Conservation (phyloP, 2,888 invertebrate genomes). For the Pachydiplax longipennis region DNA sequence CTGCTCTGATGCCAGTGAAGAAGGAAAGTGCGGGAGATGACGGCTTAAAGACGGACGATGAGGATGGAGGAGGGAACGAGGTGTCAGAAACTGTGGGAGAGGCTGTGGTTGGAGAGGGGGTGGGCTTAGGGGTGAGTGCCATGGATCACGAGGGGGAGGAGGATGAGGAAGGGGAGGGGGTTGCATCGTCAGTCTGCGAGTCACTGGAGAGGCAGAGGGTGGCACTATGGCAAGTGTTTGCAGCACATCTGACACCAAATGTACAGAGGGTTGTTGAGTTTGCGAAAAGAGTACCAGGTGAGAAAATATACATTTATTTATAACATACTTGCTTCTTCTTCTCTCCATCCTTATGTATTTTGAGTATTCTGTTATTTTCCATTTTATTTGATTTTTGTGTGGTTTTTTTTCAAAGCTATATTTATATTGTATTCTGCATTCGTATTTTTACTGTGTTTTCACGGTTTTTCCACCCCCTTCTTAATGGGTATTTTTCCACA, state of each 20-base stretch:
- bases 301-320: neutral
- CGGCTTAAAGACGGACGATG: neutral
- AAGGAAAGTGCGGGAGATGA: neutral
- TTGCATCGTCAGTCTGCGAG: slow-evolving; percentile 69
- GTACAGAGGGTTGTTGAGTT: slow-evolving; percentile 96
- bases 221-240: slow-evolving; percentile 89
- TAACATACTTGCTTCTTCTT: neutral
- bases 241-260: slow-evolving; percentile 84
- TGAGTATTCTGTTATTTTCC: too few relatives aligned
- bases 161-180: slow-evolving; percentile 55
- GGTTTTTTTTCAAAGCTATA: too few relatives aligned
- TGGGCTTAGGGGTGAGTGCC: neutral
- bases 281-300: slow-evolving; percentile 89
- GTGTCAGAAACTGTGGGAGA: neutral
- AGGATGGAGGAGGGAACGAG: neutral
- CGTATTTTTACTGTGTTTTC: too few relatives aligned
- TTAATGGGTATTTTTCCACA: too few relatives aligned
- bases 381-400: too few relatives aligned
- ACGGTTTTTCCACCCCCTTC: too few relatives aligned
- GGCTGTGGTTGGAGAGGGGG: slow-evolving; percentile 3
- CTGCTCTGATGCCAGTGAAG: neutral
- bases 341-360: too few relatives aligned
- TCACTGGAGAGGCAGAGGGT: slow-evolving; percentile 75
- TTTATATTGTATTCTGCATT: too few relatives aligned
- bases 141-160: slow-evolving; percentile 19